phyloP scores from a whole-genome alignment of 2,888 invertebrate species.

The Microdon myrmicae region DNA sequence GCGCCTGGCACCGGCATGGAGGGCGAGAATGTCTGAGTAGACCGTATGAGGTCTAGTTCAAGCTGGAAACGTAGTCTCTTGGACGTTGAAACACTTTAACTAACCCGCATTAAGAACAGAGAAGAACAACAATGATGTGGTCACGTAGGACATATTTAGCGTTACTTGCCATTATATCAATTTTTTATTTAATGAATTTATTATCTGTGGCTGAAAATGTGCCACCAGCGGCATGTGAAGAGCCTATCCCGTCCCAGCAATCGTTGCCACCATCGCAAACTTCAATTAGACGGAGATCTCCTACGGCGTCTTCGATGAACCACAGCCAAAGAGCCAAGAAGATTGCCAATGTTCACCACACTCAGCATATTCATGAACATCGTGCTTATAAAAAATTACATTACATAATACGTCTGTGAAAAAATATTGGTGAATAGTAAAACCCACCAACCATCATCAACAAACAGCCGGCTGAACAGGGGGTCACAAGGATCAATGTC shows the following conservation, averaged over 20 bases:
- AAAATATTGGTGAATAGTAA: too few species aligned
- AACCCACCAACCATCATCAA: too few species aligned
- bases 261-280: conserved; percentile 12
- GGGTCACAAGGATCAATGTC: too few species aligned
- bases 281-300: conserved; percentile 26
- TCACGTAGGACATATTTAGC: conserved; percentile 28
- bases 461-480: too few species aligned
- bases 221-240: conserved; percentile 7
- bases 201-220: conserved; percentile 36
- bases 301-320: conserved; percentile 32
- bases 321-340: conserved; percentile 38
- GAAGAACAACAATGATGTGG: conserved; percentile 41
- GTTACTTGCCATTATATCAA: conserved; percentile 37
- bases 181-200: conserved; percentile 37
- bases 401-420: too few species aligned
- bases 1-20: too few species aligned
- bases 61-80: too few species aligned
- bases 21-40: too few species aligned
- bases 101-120: too few species aligned
- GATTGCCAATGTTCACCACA: conserved; percentile 29
- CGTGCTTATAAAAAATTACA: too few species aligned
- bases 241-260: not conserved
- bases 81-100: too few species aligned
- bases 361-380: conserved; percentile 28
- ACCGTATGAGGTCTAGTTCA: too few species aligned